A percentile compares a stretch with the other conserved stretches of the same genome.
phyloP scores from a whole-genome alignment of 1,140 invertebrate genomes.

The Drosophila auraria region DNA sequence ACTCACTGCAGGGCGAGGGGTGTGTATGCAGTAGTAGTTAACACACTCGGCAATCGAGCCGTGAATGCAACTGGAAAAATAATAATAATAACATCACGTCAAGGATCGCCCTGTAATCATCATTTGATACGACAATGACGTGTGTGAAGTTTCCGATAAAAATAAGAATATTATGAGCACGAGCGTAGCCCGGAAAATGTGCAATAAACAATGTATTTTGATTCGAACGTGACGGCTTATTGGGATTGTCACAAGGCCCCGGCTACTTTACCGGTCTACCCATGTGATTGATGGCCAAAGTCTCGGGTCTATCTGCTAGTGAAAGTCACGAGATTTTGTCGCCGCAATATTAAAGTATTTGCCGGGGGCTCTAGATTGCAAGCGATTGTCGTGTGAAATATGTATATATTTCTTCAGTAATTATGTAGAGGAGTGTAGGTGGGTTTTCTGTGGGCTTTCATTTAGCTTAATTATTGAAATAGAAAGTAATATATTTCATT shows the following conservation, averaged over 20 bases:
- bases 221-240: conserved; percentile 58
- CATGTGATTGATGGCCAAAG: conserved; percentile 57
- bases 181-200: conserved; percentile 31
- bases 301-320: conserved; percentile 31
- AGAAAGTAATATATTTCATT: too few relatives aligned
- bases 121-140: conserved; percentile 41
- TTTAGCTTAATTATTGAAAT: too few relatives aligned
- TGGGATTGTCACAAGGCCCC: conserved; percentile 54
- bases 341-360: conserved; percentile 16
- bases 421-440: background rate
- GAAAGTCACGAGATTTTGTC: conserved; percentile 41
- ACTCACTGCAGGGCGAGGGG: background rate
- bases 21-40: conserved; percentile 7
- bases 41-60: conserved; percentile 12
- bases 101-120: conserved; percentile 44
- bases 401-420: background rate
- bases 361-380: conserved; percentile 2
- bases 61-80: conserved; percentile 40
- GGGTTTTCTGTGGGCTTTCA: too few relatives aligned
- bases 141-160: conserved; percentile 40
- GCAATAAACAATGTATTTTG: conserved; percentile 57
- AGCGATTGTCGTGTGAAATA: background rate
- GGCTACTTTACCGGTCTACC: conserved; percentile 38
- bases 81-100: conserved; percentile 40
- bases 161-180: background rate